A percentile compares a stretch with the other conserved stretches of the same genome.
phyloP scores from a whole-genome alignment of 2,113 vertebrate species.

The Polyodon spathula region DNA sequence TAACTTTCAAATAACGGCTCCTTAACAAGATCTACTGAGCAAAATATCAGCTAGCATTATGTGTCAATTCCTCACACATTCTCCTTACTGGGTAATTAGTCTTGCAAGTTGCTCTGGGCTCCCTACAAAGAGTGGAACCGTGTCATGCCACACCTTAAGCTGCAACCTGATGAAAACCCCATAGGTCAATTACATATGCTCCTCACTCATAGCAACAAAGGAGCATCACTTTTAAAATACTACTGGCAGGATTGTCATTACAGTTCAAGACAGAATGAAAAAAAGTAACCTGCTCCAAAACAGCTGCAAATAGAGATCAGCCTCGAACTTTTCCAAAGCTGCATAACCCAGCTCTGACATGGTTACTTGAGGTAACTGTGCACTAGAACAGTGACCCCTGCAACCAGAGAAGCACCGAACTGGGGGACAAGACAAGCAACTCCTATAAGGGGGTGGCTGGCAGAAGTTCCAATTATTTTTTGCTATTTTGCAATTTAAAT shows the following conservation, averaged over 20 bases:
- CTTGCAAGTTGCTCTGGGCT: constrained; percentile 43
- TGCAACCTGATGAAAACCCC: not conserved
- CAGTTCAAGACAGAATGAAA: not conserved
- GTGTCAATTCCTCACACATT: constrained; percentile 49
- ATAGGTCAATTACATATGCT: not conserved
- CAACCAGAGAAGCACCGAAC: not conserved
- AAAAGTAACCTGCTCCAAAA: not conserved
- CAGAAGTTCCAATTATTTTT: not conserved
- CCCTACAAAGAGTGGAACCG: constrained; percentile 28
- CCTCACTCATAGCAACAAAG: not conserved
- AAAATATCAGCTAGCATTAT: constrained; percentile 33
- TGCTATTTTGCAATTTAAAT: not conserved
- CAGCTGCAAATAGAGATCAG: not conserved
- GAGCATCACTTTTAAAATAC: not conserved
- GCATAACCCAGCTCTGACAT: not conserved
- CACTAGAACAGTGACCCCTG: not conserved
- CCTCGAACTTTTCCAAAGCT: not conserved
- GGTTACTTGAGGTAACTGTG: not conserved
- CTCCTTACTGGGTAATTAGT: constrained; percentile 55
- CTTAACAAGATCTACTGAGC: not conserved
- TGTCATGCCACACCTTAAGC: not conserved
- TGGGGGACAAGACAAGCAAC: not conserved
- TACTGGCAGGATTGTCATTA: not conserved
- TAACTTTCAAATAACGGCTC: not conserved
- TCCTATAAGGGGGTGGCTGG: not conserved